phyloP scores from a whole-genome alignment of 2,888 invertebrate species.

The Sycophila texana region DNA sequence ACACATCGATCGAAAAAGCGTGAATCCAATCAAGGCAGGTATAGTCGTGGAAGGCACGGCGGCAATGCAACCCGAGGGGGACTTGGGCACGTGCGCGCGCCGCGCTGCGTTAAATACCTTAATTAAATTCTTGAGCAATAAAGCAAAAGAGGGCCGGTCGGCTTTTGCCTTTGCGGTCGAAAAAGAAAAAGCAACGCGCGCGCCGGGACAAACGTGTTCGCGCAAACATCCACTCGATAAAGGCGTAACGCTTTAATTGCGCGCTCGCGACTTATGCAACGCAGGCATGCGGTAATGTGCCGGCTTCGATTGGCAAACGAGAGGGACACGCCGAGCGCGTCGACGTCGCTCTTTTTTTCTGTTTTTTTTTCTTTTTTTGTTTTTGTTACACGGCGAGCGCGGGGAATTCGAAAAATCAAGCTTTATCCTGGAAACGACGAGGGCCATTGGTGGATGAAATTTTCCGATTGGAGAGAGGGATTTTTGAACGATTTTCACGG shows the following conservation, averaged over 20 bases:
- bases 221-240: slow-evolving; percentile 53
- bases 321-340: no score
- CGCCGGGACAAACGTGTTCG: not conserved
- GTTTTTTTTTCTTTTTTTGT: no score
- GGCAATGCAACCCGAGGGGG: no score
- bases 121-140: slow-evolving; percentile 56
- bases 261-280: slow-evolving; percentile 34
- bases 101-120: slow-evolving; percentile 42
- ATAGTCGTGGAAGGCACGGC: no score
- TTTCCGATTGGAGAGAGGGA: no score
- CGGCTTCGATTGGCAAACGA: not conserved
- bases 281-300: not conserved
- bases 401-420: slow-evolving; percentile 16
- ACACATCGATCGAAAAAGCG: no score
- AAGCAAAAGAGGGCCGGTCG: slow-evolving; percentile 11
- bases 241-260: slow-evolving; percentile 61
- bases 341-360: not conserved
- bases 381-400: not conserved
- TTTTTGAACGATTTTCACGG: no score
- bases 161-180: slow-evolving; percentile 16
- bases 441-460: not conserved
- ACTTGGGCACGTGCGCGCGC: not conserved
- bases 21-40: no score
- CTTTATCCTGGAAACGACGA: not conserved
- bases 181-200: not conserved